A percentile compares a stretch with the other conserved stretches of the same genome.
Conservation (phyloP, 2,113 vertebrate genomes). For the Gobiocypris rarus region DNA sequence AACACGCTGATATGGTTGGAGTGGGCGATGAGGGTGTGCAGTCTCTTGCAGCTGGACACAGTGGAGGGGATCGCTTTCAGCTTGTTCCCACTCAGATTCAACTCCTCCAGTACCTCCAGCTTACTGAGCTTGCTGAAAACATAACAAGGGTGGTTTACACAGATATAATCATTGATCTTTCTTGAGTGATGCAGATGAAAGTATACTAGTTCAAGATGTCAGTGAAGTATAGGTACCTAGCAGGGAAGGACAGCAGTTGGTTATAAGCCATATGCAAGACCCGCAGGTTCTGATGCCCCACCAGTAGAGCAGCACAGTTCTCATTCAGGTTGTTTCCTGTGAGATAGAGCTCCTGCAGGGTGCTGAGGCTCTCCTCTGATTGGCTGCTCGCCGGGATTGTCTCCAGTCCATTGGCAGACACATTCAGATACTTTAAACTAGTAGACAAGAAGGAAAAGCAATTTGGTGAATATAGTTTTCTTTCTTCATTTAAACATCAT, state of each 20-base stretch:
- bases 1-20: slow-evolving; percentile 93
- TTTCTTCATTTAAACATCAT: no score
- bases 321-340: slow-evolving; percentile 90
- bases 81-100: slow-evolving; percentile 95
- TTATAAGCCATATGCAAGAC: slow-evolving; percentile 94
- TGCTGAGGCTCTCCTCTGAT: slow-evolving; percentile 88
- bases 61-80: slow-evolving; percentile 95
- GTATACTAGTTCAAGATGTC: neutral
- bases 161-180: neutral
- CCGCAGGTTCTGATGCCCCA: slow-evolving; percentile 85
- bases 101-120: slow-evolving; percentile 90
- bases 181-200: neutral
- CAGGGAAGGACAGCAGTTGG: slow-evolving; percentile 90
- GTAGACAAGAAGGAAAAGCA: slow-evolving; percentile 28
- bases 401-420: slow-evolving; percentile 91
- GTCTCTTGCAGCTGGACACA: slow-evolving; percentile 90
- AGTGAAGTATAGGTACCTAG: slow-evolving; percentile 78
- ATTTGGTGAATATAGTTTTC: neutral
- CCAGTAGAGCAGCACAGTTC: slow-evolving; percentile 84
- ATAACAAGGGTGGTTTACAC: neutral
- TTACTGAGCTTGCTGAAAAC: slow-evolving; percentile 90
- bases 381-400: slow-evolving; percentile 83
- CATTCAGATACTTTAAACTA: slow-evolving; percentile 95
- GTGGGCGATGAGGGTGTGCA: slow-evolving; percentile 92
- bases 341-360: slow-evolving; percentile 91